Evolutionary conservation across 2,113 vertebrate species (phyloP).

Genomic region (Lichenostomus cassidix): DNA sequence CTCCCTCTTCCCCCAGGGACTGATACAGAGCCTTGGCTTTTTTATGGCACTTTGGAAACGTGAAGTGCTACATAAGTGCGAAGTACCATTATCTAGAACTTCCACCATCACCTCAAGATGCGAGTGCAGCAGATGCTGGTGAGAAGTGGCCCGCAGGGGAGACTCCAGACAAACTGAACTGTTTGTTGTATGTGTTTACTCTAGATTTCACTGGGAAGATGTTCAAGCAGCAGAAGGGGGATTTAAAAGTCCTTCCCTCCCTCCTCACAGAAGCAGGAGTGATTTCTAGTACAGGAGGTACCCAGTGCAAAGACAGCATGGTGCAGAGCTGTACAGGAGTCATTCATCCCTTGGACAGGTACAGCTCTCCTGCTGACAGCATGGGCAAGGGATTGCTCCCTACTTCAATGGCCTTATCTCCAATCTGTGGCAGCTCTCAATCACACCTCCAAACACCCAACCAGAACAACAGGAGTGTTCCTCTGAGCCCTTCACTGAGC

Average conservation of each 20-base stretch:
- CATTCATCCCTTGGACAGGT: neutral
- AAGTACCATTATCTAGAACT: constrained; percentile 30
- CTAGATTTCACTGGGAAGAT: neutral
- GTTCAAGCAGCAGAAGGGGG: neutral
- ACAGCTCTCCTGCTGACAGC: neutral
- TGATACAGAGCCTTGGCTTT: constrained; percentile 5
- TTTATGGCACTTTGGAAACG: neutral
- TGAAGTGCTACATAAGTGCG: constrained; percentile 9
- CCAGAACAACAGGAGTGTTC: neutral
- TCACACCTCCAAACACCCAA: neutral
- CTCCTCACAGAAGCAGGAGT: neutral
- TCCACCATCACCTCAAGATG: neutral
- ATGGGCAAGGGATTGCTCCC: neutral
- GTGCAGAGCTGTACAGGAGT: neutral
- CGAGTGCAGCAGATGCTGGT: neutral
- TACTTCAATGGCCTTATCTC: neutral
- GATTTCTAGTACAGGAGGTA: neutral
- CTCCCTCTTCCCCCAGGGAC: neutral
- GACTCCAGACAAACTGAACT: neutral
- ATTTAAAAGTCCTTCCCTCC: neutral
- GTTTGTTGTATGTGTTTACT: neutral
- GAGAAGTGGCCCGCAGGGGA: neutral
- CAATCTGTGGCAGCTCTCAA: neutral
- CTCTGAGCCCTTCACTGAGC: neutral
- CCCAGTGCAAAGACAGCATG: neutral